These are phyloP conservation scores for Lagria hirta DNA, from an alignment of 2,888 invertebrate genomes.

Conservation along the genomic window DNA sequence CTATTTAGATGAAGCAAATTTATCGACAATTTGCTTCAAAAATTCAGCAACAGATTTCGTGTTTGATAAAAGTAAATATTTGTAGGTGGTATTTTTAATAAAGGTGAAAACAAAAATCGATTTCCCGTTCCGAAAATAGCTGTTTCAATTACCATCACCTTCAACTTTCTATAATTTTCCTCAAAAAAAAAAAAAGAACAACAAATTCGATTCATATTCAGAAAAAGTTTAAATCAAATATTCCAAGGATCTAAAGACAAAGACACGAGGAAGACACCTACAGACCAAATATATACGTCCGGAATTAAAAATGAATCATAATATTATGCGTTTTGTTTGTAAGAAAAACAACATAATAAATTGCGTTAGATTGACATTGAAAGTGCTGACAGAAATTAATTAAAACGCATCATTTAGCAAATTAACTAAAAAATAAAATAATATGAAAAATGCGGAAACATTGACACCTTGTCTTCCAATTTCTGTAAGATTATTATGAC, in stretches of 20 bases:
- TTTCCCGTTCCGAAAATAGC: constrained; percentile 2
- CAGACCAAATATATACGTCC: constrained; percentile 9
- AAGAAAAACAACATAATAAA: too few species aligned
- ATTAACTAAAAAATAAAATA: too few species aligned
- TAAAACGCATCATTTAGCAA: too few species aligned
- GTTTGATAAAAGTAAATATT: constrained; percentile 1
- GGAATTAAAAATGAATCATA: constrained; percentile 16
- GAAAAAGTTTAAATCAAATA: constrained; percentile 7
- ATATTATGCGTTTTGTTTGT: constrained; percentile 6
- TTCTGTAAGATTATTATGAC: too few species aligned
- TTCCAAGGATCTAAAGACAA: constrained; percentile 11
- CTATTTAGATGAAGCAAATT: too few species aligned
- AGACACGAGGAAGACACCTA: constrained; percentile 11
- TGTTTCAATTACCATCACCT: not conserved
- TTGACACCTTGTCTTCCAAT: too few species aligned
- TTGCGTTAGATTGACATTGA: too few species aligned
- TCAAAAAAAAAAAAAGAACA: too few species aligned
- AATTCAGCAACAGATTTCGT: constrained; percentile 1
- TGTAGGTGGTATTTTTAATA: not conserved
- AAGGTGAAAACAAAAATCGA: constrained; percentile 8
- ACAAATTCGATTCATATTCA: constrained; percentile 11
- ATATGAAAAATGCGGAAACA: too few species aligned
- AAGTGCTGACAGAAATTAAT: too few species aligned
- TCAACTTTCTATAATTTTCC: constrained; percentile 8
- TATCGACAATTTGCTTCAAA: too few species aligned